Percentiles rank a stretch among this genome's conserved stretches.
phyloP scores from a whole-genome alignment of 2,797 vertebrate species.

The Acridotheres tristis region DNA sequence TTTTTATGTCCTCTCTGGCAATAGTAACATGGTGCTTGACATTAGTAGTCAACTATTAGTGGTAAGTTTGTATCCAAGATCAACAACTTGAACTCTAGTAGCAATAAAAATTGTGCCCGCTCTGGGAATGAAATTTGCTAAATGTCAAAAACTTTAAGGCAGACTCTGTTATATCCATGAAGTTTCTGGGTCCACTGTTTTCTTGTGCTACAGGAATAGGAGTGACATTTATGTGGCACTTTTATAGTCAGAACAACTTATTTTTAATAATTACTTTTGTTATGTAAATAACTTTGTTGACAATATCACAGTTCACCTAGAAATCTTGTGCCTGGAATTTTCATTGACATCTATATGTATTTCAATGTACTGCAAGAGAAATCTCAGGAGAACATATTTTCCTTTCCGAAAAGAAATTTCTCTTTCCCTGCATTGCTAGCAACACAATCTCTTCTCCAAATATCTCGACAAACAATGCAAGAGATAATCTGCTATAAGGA shows the following conservation, averaged over 20 bases:
- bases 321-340: neutral
- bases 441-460: neutral
- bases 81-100: neutral
- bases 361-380: neutral
- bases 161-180: neutral
- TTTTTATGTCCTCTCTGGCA: neutral
- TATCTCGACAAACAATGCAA: neutral
- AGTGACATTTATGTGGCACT: neutral
- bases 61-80: neutral
- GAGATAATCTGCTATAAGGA: neutral
- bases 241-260: neutral
- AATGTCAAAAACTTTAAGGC: neutral
- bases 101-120: neutral
- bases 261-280: neutral
- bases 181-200: neutral
- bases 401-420: neutral
- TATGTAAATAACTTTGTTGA: neutral
- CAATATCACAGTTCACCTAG: neutral
- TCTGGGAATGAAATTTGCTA: neutral
- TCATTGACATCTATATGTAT: neutral
- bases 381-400: neutral
- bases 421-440: neutral
- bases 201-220: neutral
- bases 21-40: neutral
- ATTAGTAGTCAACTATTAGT: neutral